A percentile compares a stretch with the other conserved stretches of the same genome.
Evolutionary conservation across 2,113 vertebrate species (phyloP).

Genomic region (Ramphastos sulfuratus): DNA sequence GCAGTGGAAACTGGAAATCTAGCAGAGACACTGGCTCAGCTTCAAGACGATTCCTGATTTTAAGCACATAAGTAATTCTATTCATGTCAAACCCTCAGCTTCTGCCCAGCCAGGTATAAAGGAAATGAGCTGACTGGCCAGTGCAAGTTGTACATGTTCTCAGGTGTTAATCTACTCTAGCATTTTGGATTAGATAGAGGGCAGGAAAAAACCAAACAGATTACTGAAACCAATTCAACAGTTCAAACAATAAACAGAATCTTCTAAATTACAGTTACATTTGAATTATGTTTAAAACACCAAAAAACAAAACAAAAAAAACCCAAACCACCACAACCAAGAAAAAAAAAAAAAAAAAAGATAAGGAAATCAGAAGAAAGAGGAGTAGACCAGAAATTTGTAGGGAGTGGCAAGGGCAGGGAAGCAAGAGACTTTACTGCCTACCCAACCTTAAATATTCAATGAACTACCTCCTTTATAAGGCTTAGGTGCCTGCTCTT

Average conservation of each 20-base stretch:
- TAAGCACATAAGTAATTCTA: slow-evolving; percentile 32
- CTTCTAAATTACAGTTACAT: background rate
- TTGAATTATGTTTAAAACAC: background rate
- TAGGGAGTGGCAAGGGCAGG: background rate
- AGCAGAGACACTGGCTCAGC: slow-evolving; percentile 22
- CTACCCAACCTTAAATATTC: background rate
- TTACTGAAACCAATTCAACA: background rate
- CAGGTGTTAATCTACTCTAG: background rate
- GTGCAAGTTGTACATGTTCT: background rate
- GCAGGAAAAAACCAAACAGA: fast-evolving
- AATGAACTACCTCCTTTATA: background rate
- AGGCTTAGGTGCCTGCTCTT: background rate
- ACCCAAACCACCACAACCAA: background rate
- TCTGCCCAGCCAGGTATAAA: background rate
- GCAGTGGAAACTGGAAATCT: slow-evolving; percentile 43
- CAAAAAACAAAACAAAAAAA: too few species aligned
- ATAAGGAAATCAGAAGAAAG: background rate
- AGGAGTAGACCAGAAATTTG: background rate
- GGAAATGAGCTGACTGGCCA: background rate
- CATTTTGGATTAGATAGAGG: background rate
- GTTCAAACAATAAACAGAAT: background rate
- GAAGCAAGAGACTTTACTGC: background rate
- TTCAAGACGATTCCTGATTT: slow-evolving; percentile 47
- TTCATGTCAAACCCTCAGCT: background rate
- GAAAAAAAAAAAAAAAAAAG: too few species aligned